These are phyloP conservation scores for Rhea pennata DNA, from an alignment of 2,113 vertebrate species.

Conservation along the genomic window DNA sequence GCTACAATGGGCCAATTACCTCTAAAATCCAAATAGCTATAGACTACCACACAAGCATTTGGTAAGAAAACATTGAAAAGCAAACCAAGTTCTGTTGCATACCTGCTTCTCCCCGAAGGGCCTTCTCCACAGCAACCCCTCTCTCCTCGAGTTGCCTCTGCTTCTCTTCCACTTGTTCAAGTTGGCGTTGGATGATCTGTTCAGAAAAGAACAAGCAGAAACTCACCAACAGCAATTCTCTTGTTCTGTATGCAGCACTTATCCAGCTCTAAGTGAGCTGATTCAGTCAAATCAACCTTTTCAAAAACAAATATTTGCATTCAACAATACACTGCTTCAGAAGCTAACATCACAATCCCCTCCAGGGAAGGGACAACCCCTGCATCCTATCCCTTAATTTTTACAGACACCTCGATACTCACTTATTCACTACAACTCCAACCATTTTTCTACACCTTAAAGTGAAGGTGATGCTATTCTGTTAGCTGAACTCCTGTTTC, in stretches of 20 bases:
- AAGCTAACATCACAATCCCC: background rate
- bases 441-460: background rate
- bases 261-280: background rate
- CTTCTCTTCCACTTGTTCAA: constrained; percentile 99
- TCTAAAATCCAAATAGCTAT: constrained; percentile 26
- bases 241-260: background rate
- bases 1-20: background rate
- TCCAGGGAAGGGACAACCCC: background rate
- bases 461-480: background rate
- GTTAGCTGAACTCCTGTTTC: background rate
- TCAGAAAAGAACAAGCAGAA: background rate
- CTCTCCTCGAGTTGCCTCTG: constrained; percentile 96
- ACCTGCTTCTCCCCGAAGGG: constrained; percentile 98
- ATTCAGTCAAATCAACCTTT: background rate
- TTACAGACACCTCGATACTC: background rate
- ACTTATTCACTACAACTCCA: background rate
- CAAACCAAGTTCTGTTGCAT: constrained; percentile 51
- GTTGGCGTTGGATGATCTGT: constrained; percentile 96
- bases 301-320: background rate
- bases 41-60: constrained; percentile 9
- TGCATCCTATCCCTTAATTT: background rate
- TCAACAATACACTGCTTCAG: background rate
- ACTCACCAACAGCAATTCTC: background rate
- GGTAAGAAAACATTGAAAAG: background rate
- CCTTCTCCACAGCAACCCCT: constrained; percentile 97